Conservation (phyloP, 2,888 invertebrate genomes). For the Sturmia bella region DNA sequence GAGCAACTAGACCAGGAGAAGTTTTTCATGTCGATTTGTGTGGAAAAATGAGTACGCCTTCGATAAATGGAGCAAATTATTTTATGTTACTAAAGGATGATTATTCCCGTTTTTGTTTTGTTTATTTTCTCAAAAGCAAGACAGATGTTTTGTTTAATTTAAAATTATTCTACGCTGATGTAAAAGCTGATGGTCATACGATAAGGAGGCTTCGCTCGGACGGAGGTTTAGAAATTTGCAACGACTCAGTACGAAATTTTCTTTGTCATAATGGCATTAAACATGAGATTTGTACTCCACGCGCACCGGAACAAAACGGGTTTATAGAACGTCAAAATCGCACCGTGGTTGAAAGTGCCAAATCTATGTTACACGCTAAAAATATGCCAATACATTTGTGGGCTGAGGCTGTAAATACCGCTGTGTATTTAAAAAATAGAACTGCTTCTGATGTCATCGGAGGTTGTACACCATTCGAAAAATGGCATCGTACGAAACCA, state of each 20-base stretch:
- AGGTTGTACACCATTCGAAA: not conserved
- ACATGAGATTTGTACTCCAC: not conserved
- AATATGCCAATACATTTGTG: conserved; percentile 3
- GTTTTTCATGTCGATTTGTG: conserved; percentile 69
- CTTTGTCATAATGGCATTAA: conserved; percentile 8
- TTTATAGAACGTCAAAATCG: conserved; percentile 9
- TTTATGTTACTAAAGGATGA: conserved; percentile 69
- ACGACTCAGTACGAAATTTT: conserved; percentile 16
- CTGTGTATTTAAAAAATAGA: too few species aligned
- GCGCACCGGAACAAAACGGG: conserved; percentile 4
- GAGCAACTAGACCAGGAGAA: conserved; percentile 45
- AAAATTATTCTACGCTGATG: not conserved
- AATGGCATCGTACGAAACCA: conserved; percentile 4
- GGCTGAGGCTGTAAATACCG: not conserved
- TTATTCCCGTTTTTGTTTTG: conserved; percentile 9
- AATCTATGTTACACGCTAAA: conserved; percentile 1
- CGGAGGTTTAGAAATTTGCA: conserved; percentile 5
- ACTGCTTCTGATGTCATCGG: too few species aligned
- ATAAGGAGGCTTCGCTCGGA: conserved; percentile 10
- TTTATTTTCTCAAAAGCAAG: conserved; percentile 11
- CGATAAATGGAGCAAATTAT: conserved; percentile 70
- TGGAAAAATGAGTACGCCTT: conserved; percentile 66
- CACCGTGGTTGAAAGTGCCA: conserved; percentile 3
- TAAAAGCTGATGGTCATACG: not conserved
- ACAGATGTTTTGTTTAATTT: conserved; percentile 6